Evolutionary conservation across 2,797 vertebrate genomes (phyloP).

Genomic region (Parambassis ranga): DNA sequence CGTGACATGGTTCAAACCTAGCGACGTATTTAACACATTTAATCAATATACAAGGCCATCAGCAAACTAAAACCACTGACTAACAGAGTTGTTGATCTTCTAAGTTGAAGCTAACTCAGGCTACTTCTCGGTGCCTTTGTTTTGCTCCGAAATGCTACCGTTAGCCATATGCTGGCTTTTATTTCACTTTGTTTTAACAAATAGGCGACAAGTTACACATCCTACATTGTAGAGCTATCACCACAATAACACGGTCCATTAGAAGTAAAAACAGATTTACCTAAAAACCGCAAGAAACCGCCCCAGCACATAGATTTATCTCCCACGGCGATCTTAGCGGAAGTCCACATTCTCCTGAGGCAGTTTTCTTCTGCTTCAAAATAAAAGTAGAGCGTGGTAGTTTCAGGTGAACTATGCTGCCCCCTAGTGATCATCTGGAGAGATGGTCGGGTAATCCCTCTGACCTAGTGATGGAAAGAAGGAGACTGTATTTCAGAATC

Average conservation of each 20-base stretch:
- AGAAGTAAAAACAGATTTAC: background rate
- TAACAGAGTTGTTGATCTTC: too few relatives aligned
- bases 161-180: constrained; percentile 11
- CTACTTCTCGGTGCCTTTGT: constrained; percentile 39
- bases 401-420: too few relatives aligned
- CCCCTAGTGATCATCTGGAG: background rate
- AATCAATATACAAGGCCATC: background rate
- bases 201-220: background rate
- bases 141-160: constrained; percentile 36
- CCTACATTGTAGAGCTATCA: accelerated
- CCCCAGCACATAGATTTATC: background rate
- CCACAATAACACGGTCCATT: accelerated
- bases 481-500: too few relatives aligned
- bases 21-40: background rate
- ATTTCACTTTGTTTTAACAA: background rate
- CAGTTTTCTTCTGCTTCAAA: constrained; percentile 26
- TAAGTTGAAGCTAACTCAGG: constrained; percentile 1
- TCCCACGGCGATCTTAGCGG: background rate
- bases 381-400: constrained; percentile 33
- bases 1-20: background rate
- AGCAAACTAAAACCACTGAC: too few relatives aligned
- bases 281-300: background rate
- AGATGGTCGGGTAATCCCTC: too few relatives aligned
- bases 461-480: too few relatives aligned
- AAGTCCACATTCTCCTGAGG: background rate